A percentile compares a stretch with the other conserved stretches of the same genome.
Evolutionary conservation across 2,797 vertebrate species (phyloP).

Genomic region (Sebastes hubbsi): DNA sequence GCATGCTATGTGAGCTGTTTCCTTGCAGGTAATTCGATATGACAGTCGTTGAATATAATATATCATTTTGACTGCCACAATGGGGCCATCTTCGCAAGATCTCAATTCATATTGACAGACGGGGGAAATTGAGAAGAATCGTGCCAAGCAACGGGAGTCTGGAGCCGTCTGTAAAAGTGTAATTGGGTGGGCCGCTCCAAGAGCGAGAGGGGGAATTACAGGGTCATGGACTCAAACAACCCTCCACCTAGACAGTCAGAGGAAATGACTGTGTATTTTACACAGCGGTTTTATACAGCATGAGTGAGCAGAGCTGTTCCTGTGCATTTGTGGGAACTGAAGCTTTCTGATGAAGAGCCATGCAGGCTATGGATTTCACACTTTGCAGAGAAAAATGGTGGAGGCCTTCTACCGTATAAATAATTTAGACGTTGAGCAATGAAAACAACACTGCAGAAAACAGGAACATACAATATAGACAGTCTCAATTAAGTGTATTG

Average conservation of each 20-base stretch:
- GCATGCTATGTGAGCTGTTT: slow-evolving; percentile 54
- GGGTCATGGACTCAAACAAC: slow-evolving; percentile 65
- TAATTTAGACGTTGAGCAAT: slow-evolving; percentile 1
- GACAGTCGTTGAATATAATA: slow-evolving; percentile 63
- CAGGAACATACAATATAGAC: neutral
- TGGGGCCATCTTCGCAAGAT: slow-evolving; percentile 56
- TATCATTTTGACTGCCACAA: slow-evolving; percentile 67
- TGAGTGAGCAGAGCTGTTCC: slow-evolving; percentile 48
- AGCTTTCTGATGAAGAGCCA: slow-evolving; percentile 25
- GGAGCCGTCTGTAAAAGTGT: slow-evolving; percentile 59
- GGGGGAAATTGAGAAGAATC: slow-evolving; percentile 57
- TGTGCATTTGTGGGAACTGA: slow-evolving; percentile 37
- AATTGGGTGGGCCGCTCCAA: slow-evolving; percentile 53
- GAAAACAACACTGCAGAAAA: slow-evolving; percentile 8
- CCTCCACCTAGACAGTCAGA: slow-evolving; percentile 45
- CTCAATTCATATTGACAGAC: slow-evolving; percentile 68
- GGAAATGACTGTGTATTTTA: slow-evolving; percentile 66
- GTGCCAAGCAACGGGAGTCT: slow-evolving; percentile 44
- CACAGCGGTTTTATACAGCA: slow-evolving; percentile 47
- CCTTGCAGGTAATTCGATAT: slow-evolving; percentile 67
- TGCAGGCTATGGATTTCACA: slow-evolving; percentile 16
- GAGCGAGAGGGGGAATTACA: slow-evolving; percentile 55
- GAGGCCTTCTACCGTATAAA: slow-evolving; percentile 6
- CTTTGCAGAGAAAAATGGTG: slow-evolving; percentile 14
- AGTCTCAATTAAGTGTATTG: neutral